Conservation (phyloP, 2,113 vertebrate genomes). For the Catagonus wagneri region DNA sequence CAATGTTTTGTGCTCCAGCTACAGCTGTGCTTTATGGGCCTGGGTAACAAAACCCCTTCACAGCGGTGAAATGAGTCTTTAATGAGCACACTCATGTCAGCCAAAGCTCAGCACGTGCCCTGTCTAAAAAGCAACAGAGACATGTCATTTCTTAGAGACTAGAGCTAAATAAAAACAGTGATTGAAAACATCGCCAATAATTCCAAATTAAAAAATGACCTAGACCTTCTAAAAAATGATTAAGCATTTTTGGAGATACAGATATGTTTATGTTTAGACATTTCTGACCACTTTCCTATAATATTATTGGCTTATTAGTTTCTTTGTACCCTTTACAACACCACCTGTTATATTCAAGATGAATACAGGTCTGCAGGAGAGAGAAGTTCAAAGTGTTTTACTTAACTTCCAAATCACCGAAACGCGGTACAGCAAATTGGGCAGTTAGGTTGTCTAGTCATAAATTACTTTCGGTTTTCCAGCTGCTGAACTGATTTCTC, state of each 20-base stretch:
- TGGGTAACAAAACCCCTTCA: conserved; percentile 10
- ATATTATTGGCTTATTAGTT: conserved; percentile 14
- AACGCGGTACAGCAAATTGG: neutral
- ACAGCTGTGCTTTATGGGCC: neutral
- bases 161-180: neutral
- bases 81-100: neutral
- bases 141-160: neutral
- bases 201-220: neutral
- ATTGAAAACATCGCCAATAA: neutral
- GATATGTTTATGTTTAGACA: neutral
- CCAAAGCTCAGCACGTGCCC: neutral
- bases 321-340: neutral
- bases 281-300: neutral
- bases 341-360: neutral
- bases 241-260: neutral
- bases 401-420: conserved; percentile 40
- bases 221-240: neutral
- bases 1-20: neutral
- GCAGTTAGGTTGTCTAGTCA: neutral
- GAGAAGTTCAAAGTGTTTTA: neutral
- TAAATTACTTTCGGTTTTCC: neutral
- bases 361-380: neutral
- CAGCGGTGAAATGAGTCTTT: neutral
- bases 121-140: neutral
- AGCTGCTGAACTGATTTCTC: neutral